phyloP scores from a whole-genome alignment of 2,113 vertebrate genomes.

The Nyctibius bracteatus region DNA sequence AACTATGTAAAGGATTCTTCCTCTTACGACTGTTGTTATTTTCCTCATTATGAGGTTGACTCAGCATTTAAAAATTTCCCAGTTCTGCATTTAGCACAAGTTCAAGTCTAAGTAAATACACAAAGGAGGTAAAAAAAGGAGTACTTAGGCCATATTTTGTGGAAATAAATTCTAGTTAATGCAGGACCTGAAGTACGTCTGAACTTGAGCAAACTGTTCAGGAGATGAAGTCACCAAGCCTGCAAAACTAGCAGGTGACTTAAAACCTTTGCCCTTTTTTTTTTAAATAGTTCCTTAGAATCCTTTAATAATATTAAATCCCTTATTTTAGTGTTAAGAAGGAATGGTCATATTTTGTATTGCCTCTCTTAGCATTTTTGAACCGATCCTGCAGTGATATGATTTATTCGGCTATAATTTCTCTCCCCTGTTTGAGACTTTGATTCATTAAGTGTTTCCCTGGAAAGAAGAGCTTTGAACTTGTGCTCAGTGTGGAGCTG shows the following conservation, averaged over 20 bases:
- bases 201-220: background rate
- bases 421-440: background rate
- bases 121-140: background rate
- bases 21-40: background rate
- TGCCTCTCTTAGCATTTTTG: background rate
- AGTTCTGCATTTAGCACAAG: background rate
- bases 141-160: background rate
- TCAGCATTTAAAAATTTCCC: background rate
- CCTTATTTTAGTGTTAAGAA: background rate
- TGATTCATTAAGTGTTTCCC: background rate
- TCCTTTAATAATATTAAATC: background rate
- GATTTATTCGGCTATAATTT: background rate
- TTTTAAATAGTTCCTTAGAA: background rate
- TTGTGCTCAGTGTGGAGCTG: background rate
- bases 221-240: background rate
- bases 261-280: background rate
- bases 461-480: background rate
- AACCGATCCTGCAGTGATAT: background rate
- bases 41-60: background rate
- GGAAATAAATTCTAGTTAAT: background rate
- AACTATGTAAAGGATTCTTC: background rate
- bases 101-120: background rate
- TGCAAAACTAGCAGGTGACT: background rate
- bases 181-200: background rate
- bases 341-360: background rate